phyloP scores from a whole-genome alignment of 2,113 vertebrate genomes.

The Oncorhynchus tshawytscha region DNA sequence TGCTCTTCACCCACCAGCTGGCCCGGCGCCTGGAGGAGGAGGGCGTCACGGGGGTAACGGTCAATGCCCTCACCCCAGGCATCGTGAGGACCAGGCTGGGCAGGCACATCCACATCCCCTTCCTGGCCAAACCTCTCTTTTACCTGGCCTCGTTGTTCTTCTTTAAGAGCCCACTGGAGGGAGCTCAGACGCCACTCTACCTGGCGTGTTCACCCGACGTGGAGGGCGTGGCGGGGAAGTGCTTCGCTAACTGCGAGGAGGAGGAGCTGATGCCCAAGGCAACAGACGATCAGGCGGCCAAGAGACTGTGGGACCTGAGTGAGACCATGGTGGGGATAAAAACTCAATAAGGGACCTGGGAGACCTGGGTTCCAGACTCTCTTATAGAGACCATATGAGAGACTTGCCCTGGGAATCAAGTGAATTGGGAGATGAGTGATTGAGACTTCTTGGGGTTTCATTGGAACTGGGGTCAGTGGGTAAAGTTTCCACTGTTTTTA shows the following conservation, averaged over 20 bases:
- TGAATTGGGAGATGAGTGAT: background rate
- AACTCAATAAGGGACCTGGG: background rate
- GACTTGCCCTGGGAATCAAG: background rate
- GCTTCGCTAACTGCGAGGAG: slow-evolving; percentile 90
- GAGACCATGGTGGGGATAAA: slow-evolving; percentile 87
- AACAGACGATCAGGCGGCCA: slow-evolving; percentile 80
- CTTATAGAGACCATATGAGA: background rate
- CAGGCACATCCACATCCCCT: slow-evolving; percentile 84
- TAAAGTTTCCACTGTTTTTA: background rate
- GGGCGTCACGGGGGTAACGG: slow-evolving; percentile 79
- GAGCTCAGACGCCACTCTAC: slow-evolving; percentile 90
- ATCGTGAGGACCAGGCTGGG: slow-evolving; percentile 92
- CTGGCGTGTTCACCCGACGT: slow-evolving; percentile 88
- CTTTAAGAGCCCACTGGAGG: slow-evolving; percentile 89
- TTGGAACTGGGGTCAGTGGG: background rate
- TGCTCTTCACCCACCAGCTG: slow-evolving; percentile 86
- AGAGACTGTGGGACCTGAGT: slow-evolving; percentile 91
- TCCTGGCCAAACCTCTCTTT: slow-evolving; percentile 86
- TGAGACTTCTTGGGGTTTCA: background rate
- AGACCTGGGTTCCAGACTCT: too few relatives aligned
- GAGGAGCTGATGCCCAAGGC: slow-evolving; percentile 86
- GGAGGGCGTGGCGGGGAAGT: slow-evolving; percentile 85
- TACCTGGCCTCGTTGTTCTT: slow-evolving; percentile 75
- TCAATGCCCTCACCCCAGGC: slow-evolving; percentile 89
- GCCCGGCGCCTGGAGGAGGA: slow-evolving; percentile 73